These are phyloP conservation scores for Cynoglossus semilaevis DNA, from an alignment of 2,113 vertebrate species.

Conservation along the genomic window DNA sequence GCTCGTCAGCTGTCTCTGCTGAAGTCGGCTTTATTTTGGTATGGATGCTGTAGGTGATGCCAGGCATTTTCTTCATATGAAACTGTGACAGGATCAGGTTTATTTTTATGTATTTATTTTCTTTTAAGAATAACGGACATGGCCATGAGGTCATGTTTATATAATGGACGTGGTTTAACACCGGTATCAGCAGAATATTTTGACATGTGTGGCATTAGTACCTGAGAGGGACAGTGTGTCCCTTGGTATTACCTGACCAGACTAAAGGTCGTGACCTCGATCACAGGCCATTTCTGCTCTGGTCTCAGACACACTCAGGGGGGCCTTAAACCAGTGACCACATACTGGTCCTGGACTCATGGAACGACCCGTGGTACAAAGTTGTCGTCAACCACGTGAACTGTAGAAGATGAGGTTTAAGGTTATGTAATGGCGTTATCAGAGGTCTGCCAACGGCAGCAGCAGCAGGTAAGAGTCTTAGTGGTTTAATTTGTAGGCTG, in stretches of 20 bases:
- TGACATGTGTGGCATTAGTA: not conserved
- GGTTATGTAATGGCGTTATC: conserved; percentile 54
- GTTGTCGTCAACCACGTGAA: conserved; percentile 23
- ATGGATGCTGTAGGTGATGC: no score
- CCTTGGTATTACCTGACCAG: conserved; percentile 14
- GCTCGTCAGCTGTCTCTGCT: no score
- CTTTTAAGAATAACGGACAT: no score
- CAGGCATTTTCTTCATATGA: no score
- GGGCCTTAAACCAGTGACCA: conserved; percentile 12
- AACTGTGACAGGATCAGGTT: no score
- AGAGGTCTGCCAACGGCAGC: conserved; percentile 24
- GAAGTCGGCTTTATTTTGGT: no score
- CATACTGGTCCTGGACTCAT: conserved; percentile 10
- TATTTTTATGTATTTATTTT: no score
- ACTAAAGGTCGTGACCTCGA: conserved; percentile 11
- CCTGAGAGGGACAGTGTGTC: conserved; percentile 20
- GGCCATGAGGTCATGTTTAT: no score
- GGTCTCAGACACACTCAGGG: conserved; percentile 13
- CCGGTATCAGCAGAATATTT: no score
- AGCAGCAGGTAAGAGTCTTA: conserved; percentile 73
- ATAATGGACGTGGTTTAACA: no score
- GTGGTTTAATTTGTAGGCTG: conserved; percentile 56
- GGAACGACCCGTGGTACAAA: conserved; percentile 2
- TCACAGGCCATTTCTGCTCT: conserved; percentile 9
- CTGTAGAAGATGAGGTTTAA: conserved; percentile 22